phyloP scores from a whole-genome alignment of 2,888 invertebrate genomes.

The Allygus modestus region DNA sequence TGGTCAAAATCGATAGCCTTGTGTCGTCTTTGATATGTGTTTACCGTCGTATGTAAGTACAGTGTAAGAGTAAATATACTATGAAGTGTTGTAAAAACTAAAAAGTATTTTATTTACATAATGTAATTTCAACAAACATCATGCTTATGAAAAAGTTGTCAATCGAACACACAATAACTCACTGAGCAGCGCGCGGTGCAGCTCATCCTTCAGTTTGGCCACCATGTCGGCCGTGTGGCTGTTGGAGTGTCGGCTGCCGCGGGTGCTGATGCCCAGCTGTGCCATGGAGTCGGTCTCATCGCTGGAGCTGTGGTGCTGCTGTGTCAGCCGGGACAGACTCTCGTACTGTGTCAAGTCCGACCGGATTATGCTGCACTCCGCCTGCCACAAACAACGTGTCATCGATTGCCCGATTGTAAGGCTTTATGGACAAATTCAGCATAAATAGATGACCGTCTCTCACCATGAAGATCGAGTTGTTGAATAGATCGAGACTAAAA shows the following conservation, averaged over 20 bases:
- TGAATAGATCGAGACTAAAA: no score
- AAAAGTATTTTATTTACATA: no score
- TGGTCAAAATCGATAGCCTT: no score
- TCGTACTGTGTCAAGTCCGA: constrained; percentile 67
- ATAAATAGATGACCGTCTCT: background rate
- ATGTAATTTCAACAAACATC: no score
- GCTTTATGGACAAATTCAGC: background rate
- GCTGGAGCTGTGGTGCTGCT: constrained; percentile 51
- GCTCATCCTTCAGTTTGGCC: constrained; percentile 66
- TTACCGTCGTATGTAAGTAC: no score
- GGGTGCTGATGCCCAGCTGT: constrained; percentile 60
- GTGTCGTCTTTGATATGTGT: no score
- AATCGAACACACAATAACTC: no score
- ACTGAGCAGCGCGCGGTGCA: constrained; percentile 67
- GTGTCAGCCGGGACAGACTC: constrained; percentile 60
- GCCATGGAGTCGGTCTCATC: constrained; percentile 65
- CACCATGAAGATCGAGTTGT: background rate
- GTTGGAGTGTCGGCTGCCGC: background rate
- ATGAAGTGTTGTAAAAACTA: no score
- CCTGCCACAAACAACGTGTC: constrained; percentile 7
- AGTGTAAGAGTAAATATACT: no score
- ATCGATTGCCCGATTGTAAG: no score
- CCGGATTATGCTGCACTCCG: constrained; percentile 64
- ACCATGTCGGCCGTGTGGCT: constrained; percentile 61
- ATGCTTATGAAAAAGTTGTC: no score